Conservation (phyloP, 2,888 invertebrate genomes). For the Hemaris fuciformis region DNA sequence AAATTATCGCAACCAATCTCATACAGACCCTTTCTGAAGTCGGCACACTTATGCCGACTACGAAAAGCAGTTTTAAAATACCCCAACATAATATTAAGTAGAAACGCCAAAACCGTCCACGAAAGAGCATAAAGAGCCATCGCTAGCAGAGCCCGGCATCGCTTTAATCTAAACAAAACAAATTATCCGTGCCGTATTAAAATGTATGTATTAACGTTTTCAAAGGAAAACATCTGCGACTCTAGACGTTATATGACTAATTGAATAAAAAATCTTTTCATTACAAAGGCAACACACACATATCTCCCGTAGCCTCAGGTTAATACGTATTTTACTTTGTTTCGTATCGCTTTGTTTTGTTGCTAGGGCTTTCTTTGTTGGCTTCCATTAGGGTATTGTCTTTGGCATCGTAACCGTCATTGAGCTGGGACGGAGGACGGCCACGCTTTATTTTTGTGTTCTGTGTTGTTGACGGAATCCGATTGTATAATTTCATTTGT, state of each 20-base stretch:
- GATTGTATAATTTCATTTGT: background rate
- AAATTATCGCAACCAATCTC: too few species aligned
- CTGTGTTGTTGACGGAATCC: background rate
- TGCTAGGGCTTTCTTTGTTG: constrained; percentile 57
- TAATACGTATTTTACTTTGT: constrained; percentile 72
- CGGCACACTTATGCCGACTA: too few species aligned
- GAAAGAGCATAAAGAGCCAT: background rate
- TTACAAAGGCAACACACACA: constrained; percentile 50
- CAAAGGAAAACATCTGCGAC: constrained; percentile 52
- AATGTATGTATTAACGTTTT: constrained; percentile 40
- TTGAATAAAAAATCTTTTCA: constrained; percentile 63
- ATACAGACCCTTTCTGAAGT: too few species aligned
- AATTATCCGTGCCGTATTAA: constrained; percentile 31
- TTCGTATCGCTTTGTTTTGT: constrained; percentile 49
- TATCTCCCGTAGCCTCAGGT: constrained; percentile 53
- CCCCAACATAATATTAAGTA: background rate
- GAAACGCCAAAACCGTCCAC: background rate
- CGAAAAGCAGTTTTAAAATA: too few species aligned
- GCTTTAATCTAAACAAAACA: constrained; percentile 27
- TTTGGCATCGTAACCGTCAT: constrained; percentile 60
- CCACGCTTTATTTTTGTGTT: background rate
- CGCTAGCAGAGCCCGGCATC: background rate
- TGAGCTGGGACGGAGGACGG: constrained; percentile 4
- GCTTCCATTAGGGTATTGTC: constrained; percentile 53
- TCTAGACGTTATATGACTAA: constrained; percentile 56